Evolutionary conservation across 2,797 vertebrate genomes (phyloP).

Genomic region (Spondyliosoma cantharus): DNA sequence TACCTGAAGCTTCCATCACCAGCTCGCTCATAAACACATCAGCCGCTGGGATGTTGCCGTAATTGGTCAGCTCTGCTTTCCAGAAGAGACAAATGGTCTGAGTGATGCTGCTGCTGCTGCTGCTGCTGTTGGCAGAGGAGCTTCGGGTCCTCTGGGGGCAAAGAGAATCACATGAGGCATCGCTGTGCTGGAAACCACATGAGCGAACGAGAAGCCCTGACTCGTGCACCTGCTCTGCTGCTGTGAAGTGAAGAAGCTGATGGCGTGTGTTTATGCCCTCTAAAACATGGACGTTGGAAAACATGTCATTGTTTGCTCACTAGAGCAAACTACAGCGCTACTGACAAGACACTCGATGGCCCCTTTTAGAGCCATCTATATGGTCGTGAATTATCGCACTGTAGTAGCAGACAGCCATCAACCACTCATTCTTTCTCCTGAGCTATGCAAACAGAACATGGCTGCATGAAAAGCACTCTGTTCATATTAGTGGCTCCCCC

Average conservation of each 20-base stretch:
- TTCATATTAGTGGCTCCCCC: slow-evolving; percentile 79
- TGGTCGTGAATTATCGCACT: slow-evolving; percentile 42
- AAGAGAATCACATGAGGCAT: slow-evolving; percentile 9
- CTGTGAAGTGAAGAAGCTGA: no score
- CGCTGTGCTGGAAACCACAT: slow-evolving; percentile 19
- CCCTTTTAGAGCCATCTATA: slow-evolving; percentile 42
- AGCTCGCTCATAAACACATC: slow-evolving; percentile 49
- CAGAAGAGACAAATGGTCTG: slow-evolving; percentile 26
- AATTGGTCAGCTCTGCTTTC: slow-evolving; percentile 56
- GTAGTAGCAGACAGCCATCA: slow-evolving; percentile 48
- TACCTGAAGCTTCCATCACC: slow-evolving; percentile 35
- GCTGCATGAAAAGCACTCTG: slow-evolving; percentile 82
- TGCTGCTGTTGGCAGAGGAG: neutral
- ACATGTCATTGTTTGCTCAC: slow-evolving; percentile 26
- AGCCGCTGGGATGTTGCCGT: slow-evolving; percentile 37
- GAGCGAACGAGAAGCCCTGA: slow-evolving; percentile 25
- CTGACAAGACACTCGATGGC: slow-evolving; percentile 27
- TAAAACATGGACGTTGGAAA: neutral
- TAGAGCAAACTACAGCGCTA: neutral
- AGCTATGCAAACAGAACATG: slow-evolving; percentile 75
- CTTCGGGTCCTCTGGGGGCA: slow-evolving; percentile 9
- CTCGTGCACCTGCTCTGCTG: neutral
- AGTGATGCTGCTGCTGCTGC: slow-evolving; percentile 24
- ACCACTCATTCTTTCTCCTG: slow-evolving; percentile 44
- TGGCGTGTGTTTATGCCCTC: neutral